Evolutionary conservation across 2,888 invertebrate genomes (phyloP), one percentile per base, ranked within the genome.

Genomic region (Linnaemya vulpina): DNA sequence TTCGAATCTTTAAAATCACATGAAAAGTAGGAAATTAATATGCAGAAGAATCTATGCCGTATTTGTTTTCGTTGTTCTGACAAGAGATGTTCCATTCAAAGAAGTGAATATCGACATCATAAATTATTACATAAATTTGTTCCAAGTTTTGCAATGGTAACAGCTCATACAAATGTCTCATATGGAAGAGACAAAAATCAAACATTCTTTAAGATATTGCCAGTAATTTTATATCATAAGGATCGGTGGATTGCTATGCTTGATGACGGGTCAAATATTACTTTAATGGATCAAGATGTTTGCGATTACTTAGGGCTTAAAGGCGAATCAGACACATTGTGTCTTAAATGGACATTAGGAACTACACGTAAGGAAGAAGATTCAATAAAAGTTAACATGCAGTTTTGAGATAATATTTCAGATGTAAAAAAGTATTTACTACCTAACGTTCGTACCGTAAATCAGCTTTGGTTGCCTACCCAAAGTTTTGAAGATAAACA

Each of bases 231-330:
- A 40, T 40, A 40, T 58, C n/a, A 30, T 13, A 58, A 35, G 30
- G 10, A 62, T 62, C 38, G 38, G 22, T 38, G 17, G 10, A 62
- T 62, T 38, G 60, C 60, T 62, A 62, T 60, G 38, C 60, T 62
- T 43, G 63, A 65, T 46, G 46, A 65, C 43, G 46, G 43, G 9
- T 22, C 63, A 7, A 65, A 65, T 25, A n/a, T 25, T 7, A 65
- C 43, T 13, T 46, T 65, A 65, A 65, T 46, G 7, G 63, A 65
- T 43, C 13, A 65, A 65, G 63, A 65, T 65, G 15, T 65, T 5
- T 65, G 43, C 20, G 38, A 62, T 62, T 62, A 62, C 58, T 58
- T 58, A 11, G 30, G 30, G 22, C n/a, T 58, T 58, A 17, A 60
- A 15, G 60, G 60, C 30, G 35, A 38, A 35, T 2, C 43, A 65